Evolutionary conservation across 2,797 vertebrate genomes (phyloP).

Genomic region (Macropodus opercularis): DNA sequence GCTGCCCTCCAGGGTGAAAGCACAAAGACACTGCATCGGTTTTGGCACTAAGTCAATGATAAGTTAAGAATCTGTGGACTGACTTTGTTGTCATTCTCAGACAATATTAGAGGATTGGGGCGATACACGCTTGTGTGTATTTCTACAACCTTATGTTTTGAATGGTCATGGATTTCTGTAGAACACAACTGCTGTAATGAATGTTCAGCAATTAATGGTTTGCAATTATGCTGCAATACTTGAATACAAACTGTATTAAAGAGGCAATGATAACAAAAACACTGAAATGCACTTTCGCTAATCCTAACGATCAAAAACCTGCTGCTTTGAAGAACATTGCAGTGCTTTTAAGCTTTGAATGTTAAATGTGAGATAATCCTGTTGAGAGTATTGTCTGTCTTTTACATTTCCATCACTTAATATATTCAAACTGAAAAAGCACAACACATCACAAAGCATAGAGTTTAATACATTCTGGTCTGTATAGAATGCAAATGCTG

Average conservation of each 20-base stretch:
- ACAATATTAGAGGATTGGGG: not conserved
- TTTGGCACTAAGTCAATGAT: not conserved
- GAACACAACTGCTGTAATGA: conserved; percentile 10
- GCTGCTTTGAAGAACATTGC: not conserved
- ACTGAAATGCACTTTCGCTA: conserved; percentile 31
- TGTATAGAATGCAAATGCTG: no score
- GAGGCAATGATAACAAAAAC: conserved; percentile 17
- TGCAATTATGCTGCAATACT: conserved; percentile 14
- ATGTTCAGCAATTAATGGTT: conserved; percentile 11
- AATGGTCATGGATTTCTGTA: not conserved
- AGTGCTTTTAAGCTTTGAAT: conserved; percentile 18
- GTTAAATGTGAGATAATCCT: conserved; percentile 7
- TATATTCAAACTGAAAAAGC: conserved; percentile 1
- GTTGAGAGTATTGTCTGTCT: not conserved
- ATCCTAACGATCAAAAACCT: conserved; percentile 14
- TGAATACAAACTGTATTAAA: conserved; percentile 24
- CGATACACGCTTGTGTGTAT: not conserved
- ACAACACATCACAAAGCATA: conserved; percentile 1
- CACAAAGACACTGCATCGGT: conserved; percentile 2
- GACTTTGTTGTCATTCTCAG: conserved; percentile 1
- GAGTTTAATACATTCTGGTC: not conserved
- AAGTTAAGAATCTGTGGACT: conserved; percentile 6
- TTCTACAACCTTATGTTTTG: not conserved
- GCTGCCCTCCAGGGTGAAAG: not conserved
- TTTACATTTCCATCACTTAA: conserved; percentile 22